Evolutionary conservation across 2,113 vertebrate species (phyloP).

Genomic region (Hippolais icterina): DNA sequence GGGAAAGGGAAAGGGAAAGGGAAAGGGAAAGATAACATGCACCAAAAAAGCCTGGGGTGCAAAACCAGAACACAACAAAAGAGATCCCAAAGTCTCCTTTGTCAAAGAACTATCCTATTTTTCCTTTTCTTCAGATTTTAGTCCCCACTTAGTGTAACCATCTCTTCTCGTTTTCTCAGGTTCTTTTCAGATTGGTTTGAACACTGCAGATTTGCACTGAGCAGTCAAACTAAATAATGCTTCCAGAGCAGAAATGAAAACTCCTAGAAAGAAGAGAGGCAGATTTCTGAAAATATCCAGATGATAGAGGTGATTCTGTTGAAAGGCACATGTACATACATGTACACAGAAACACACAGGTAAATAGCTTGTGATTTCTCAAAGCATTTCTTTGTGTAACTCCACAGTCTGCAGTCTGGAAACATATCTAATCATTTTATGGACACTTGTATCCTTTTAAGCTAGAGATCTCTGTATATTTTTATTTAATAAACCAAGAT

Average conservation of each 20-base stretch:
- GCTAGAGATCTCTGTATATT: background rate
- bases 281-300: background rate
- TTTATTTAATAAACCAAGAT: background rate
- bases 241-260: constrained; percentile 3
- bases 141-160: background rate
- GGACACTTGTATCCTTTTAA: background rate
- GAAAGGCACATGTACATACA: background rate
- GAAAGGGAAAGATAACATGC: rapidly evolving
- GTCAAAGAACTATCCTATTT: background rate
- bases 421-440: background rate
- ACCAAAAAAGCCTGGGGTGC: background rate
- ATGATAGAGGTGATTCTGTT: background rate
- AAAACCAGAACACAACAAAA: background rate
- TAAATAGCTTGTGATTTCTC: background rate
- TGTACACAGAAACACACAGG: background rate
- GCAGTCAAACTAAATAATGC: constrained; percentile 8
- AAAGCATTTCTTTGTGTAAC: background rate
- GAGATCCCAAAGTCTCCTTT: background rate
- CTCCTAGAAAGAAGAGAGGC: background rate
- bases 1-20: rapidly evolving
- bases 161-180: constrained; percentile 35
- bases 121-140: background rate
- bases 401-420: background rate
- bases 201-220: background rate
- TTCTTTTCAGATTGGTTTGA: constrained; percentile 6